Percentiles rank a stretch among this genome's conserved stretches.
Evolutionary conservation across 2,797 vertebrate genomes (phyloP).

Genomic region (Trachurus trachurus): DNA sequence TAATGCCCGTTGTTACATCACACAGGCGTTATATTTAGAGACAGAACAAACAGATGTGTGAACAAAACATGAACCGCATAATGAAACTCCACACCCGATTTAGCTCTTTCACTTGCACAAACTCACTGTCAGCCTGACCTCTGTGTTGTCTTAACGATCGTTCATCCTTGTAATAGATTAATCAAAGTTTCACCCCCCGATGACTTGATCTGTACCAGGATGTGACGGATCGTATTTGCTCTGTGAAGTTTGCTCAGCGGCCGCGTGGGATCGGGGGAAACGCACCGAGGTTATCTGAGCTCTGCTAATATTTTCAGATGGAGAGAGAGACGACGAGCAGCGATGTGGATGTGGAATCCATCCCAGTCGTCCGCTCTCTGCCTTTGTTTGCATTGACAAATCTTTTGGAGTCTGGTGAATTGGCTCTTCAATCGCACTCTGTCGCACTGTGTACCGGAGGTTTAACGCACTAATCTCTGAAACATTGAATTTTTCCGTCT

Average conservation of each 20-base stretch:
- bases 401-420: constrained; percentile 10
- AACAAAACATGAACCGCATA: neutral
- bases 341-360: neutral
- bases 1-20: neutral
- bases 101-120: neutral
- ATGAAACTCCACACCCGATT: neutral
- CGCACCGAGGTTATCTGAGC: constrained; percentile 5
- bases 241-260: constrained; percentile 21
- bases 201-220: neutral
- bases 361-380: neutral
- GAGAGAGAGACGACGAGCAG: neutral
- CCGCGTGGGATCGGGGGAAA: constrained; percentile 1
- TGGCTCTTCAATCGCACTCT: neutral
- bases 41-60: too few relatives aligned
- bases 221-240: constrained; percentile 37
- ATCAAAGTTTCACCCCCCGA: neutral
- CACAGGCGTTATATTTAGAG: neutral
- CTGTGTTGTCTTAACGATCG: constrained; percentile 17
- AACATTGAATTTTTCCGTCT: neutral
- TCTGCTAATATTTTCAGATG: constrained; percentile 22
- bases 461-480: neutral
- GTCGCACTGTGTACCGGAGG: neutral
- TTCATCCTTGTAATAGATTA: constrained; percentile 15
- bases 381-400: constrained; percentile 1
- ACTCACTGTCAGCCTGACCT: neutral